A percentile compares a stretch with the other conserved stretches of the same genome.
Evolutionary conservation across 1,140 invertebrate species (phyloP).

Genomic region (Lepidurus couesii): DNA sequence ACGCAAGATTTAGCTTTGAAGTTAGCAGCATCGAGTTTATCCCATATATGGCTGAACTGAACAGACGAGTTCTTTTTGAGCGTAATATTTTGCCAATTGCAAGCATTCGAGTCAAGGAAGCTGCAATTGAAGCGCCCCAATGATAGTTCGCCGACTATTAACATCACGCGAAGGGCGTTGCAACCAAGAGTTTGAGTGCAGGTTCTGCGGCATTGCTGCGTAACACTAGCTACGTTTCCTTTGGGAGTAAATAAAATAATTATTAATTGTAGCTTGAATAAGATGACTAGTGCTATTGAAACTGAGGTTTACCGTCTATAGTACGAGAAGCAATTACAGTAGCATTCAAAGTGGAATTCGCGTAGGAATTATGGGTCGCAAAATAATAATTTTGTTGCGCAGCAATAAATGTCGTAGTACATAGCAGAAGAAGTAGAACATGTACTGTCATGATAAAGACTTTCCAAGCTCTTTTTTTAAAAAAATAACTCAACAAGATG

Average conservation of each 20-base stretch:
- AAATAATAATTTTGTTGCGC: too few species aligned
- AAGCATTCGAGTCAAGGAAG: neutral
- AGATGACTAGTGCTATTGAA: too few species aligned
- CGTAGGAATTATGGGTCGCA: too few species aligned
- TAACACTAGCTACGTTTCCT: too few species aligned
- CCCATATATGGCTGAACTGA: neutral
- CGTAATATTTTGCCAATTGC: neutral
- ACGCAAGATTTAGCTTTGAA: neutral
- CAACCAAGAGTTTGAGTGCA: neutral
- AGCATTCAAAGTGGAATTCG: too few species aligned
- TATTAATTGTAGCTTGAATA: neutral
- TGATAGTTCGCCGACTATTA: neutral
- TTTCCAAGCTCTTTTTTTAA: neutral
- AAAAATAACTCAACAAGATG: too few species aligned
- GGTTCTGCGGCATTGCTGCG: too few species aligned
- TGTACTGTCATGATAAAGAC: too few species aligned
- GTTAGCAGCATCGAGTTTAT: neutral
- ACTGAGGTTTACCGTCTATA: too few species aligned
- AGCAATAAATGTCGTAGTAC: too few species aligned
- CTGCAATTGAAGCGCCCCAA: neutral
- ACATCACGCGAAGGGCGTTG: neutral
- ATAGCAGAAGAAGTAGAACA: neutral
- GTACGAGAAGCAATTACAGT: too few species aligned
- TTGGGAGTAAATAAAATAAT: neutral
- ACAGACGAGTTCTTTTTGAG: neutral